Evolutionary conservation across 2,888 invertebrate genomes (phyloP).

Genomic region (Cryptocephalus moraei): DNA sequence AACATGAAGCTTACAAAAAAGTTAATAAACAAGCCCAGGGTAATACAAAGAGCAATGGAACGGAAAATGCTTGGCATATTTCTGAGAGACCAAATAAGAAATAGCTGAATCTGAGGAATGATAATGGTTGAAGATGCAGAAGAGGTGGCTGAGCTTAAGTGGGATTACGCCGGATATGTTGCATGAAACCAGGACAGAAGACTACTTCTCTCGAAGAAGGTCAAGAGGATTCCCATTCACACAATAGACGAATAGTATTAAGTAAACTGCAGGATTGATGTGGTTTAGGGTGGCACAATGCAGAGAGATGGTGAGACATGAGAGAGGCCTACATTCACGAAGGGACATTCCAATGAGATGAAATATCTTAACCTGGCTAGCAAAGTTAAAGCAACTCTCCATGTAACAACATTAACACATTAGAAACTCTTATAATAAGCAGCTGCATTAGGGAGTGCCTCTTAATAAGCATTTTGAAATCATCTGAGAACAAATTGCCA

Average conservation of each 20-base stretch:
- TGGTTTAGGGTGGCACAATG: background rate
- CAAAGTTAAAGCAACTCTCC: no score
- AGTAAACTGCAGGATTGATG: background rate
- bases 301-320: no score
- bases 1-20: background rate
- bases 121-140: background rate
- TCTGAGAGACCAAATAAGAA: background rate
- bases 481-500: no score
- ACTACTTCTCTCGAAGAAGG: background rate
- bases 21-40: background rate
- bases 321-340: no score
- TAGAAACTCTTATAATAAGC: no score
- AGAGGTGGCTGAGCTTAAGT: background rate
- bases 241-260: background rate
- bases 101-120: background rate
- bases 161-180: background rate
- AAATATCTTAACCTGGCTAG: no score
- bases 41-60: background rate
- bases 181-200: no score
- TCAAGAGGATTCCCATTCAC: background rate
- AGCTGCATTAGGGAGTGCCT: no score
- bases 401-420: no score
- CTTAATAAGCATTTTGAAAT: no score
- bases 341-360: no score
- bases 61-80: background rate